These are phyloP conservation scores for Sebastes taczanowskii DNA, from an alignment of 2,797 vertebrate genomes.

Conservation along the genomic window DNA sequence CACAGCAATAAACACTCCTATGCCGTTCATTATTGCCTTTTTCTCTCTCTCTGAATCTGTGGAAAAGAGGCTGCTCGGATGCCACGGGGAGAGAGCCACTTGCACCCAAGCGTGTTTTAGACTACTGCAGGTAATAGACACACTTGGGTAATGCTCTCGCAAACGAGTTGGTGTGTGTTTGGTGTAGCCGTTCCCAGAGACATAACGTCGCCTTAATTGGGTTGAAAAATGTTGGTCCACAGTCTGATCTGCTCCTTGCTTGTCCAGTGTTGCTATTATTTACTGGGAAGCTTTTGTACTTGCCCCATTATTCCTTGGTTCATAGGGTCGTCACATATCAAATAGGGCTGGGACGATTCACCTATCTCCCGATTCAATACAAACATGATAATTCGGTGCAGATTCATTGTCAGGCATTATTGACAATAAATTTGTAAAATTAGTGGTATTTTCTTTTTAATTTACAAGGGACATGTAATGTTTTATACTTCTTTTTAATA, in stretches of 20 bases:
- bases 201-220: conserved; percentile 17
- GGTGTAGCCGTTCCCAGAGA: conserved; percentile 16
- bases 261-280: conserved; percentile 4
- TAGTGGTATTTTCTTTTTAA: too few relatives aligned
- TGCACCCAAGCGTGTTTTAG: conserved; percentile 5
- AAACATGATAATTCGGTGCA: rapidly evolving
- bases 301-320: background rate
- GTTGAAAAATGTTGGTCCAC: conserved; percentile 12
- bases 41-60: background rate
- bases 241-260: background rate
- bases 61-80: background rate
- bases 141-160: conserved; percentile 8
- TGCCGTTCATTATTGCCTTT: conserved; percentile 1
- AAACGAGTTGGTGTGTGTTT: conserved; percentile 20
- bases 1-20: background rate
- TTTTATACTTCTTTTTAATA: too few relatives aligned
- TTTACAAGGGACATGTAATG: too few relatives aligned
- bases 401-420: too few relatives aligned
- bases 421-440: too few relatives aligned
- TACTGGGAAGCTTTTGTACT: background rate
- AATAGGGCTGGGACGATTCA: background rate
- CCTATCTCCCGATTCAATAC: rapidly evolving
- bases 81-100: conserved; percentile 1
- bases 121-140: conserved; percentile 25
- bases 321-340: background rate